A percentile compares a stretch with the other conserved stretches of the same genome.
These are phyloP conservation scores for Thecocarcelia acutangulata DNA, from an alignment of 2,888 invertebrate species.

Conservation along the genomic window DNA sequence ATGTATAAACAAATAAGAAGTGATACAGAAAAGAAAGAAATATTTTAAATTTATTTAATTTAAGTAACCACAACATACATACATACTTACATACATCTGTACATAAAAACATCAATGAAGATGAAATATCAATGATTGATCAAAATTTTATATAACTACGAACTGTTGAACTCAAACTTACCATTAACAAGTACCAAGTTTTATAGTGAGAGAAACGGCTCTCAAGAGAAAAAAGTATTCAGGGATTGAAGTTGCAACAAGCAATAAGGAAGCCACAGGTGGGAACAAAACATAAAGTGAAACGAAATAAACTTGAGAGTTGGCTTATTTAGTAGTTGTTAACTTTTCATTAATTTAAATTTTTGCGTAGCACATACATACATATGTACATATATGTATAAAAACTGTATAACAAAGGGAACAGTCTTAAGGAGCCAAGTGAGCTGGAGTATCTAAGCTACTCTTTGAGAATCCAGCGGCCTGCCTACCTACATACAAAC, in stretches of 20 bases:
- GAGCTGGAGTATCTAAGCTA: too few relatives aligned
- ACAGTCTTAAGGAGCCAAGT: too few relatives aligned
- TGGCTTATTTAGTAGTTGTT: constrained; percentile 17
- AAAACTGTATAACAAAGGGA: too few relatives aligned
- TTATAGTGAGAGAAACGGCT: constrained; percentile 43
- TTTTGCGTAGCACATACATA: too few relatives aligned
- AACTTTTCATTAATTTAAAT: constrained; percentile 15
- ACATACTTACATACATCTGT: constrained; percentile 22
- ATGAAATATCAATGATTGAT: constrained; percentile 59
- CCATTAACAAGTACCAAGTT: constrained; percentile 63
- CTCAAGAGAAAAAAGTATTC: constrained; percentile 16
- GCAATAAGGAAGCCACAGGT: constrained; percentile 69
- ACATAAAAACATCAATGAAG: constrained; percentile 58
- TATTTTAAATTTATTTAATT: constrained; percentile 36
- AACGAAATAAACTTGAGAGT: constrained; percentile 30
- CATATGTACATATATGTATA: too few relatives aligned
- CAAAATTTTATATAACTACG: not conserved
- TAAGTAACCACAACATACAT: constrained; percentile 57
- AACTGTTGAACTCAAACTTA: constrained; percentile 12
- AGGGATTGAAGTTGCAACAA: constrained; percentile 21
- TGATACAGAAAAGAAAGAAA: constrained; percentile 21
- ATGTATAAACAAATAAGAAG: constrained; percentile 9
- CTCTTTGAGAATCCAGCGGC: too few relatives aligned
- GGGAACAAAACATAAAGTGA: constrained; percentile 58
- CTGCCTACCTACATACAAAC: too few relatives aligned